phyloP scores from a whole-genome alignment of 2,797 vertebrate genomes.

The Cheracebus regulus region DNA sequence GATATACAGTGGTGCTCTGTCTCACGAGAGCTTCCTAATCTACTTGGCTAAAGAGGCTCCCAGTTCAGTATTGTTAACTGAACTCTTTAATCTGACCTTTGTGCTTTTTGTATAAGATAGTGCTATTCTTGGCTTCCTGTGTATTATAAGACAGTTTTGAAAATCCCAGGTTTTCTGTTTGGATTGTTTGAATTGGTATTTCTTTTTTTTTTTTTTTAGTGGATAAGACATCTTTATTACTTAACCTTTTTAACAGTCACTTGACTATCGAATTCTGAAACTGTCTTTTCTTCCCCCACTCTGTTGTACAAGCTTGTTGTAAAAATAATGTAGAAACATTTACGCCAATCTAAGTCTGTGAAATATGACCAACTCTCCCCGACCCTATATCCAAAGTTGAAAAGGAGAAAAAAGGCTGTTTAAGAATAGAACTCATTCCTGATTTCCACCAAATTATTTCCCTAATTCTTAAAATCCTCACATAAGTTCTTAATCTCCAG shows the following conservation, averaged over 20 bases:
- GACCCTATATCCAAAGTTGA: background rate
- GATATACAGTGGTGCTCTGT: background rate
- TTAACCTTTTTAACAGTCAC: slow-evolving; percentile 46
- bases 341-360: background rate
- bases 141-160: background rate
- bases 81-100: background rate
- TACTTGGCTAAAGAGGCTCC: background rate
- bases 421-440: background rate
- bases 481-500: slow-evolving; percentile 5
- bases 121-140: background rate
- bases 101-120: background rate
- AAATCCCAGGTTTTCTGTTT: background rate
- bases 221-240: slow-evolving; percentile 43
- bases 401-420: background rate
- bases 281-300: background rate
- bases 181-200: background rate
- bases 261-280: slow-evolving; percentile 25
- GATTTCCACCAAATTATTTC: background rate
- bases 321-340: slow-evolving; percentile 37
- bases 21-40: background rate
- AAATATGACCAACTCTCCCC: background rate
- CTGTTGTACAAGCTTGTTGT: slow-evolving; percentile 28
- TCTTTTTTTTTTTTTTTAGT: background rate
- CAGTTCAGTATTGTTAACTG: background rate
- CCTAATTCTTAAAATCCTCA: background rate